Percentiles rank a stretch among this genome's conserved stretches.
These are phyloP conservation scores for Gobio occitaniae DNA, from an alignment of 2,797 vertebrate species.

Conservation along the genomic window DNA sequence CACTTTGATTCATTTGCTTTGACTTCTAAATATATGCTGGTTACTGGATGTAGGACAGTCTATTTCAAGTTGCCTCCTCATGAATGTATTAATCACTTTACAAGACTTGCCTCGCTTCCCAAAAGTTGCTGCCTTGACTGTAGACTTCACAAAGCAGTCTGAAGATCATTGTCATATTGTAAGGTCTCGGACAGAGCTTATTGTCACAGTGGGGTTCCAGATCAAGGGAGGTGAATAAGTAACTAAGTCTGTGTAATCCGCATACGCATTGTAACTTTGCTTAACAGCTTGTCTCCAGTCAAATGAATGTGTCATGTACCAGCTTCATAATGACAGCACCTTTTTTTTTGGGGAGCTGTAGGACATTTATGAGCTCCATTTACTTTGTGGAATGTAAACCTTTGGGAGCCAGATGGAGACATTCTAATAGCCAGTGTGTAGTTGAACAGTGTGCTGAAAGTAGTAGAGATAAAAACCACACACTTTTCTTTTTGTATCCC, in stretches of 20 bases:
- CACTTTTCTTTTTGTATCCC: neutral
- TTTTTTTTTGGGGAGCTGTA: constrained; percentile 4
- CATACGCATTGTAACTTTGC: neutral
- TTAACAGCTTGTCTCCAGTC: constrained; percentile 3
- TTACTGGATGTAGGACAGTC: constrained; percentile 53
- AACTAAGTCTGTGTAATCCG: constrained; percentile 22
- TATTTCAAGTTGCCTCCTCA: constrained; percentile 50
- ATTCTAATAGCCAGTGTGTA: constrained; percentile 18
- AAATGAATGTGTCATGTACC: neutral
- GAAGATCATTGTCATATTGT: neutral
- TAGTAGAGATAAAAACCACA: neutral
- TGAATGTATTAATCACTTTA: constrained; percentile 46
- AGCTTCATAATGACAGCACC: neutral
- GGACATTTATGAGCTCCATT: constrained; percentile 47
- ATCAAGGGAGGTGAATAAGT: constrained; percentile 38
- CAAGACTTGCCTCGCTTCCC: constrained; percentile 7
- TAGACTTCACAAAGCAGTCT: neutral
- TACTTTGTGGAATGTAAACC: constrained; percentile 52
- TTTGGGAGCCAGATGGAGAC: constrained; percentile 32
- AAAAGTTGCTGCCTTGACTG: neutral
- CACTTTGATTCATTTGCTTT: constrained; percentile 4
- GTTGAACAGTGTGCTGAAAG: neutral
- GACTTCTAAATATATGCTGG: constrained; percentile 33
- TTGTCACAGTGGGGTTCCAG: constrained; percentile 10
- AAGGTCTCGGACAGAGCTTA: constrained; percentile 10